Evolutionary conservation across 2,888 invertebrate species (phyloP).

Genomic region (Tipula unca): DNA sequence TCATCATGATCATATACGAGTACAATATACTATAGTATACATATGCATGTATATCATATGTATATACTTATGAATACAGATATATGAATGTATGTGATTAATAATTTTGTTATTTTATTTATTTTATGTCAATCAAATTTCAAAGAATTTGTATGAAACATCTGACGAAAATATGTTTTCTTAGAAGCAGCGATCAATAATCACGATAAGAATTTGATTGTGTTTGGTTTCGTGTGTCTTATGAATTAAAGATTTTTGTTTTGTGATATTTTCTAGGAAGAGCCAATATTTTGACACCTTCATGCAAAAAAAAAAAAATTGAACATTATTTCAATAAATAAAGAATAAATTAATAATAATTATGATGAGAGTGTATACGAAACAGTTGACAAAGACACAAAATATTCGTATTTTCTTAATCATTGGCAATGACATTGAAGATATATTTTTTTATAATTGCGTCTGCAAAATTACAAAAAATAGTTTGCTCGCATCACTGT

Average conservation of each 20-base stretch:
- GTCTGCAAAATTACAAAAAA: not conserved
- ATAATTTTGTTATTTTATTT: not conserved
- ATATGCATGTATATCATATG: not conserved
- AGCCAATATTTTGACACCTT: not conserved
- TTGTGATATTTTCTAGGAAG: not conserved
- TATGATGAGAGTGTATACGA: not conserved
- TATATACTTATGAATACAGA: not conserved
- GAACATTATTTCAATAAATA: not conserved
- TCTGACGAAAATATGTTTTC: conserved; percentile 14
- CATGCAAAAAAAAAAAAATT: not conserved
- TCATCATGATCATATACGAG: conserved; percentile 1
- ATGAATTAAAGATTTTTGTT: not conserved
- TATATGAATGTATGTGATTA: not conserved
- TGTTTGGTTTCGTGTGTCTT: not conserved
- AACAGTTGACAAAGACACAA: not conserved
- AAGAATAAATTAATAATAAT: not conserved
- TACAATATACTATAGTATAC: not conserved
- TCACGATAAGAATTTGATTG: not conserved
- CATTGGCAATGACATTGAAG: not conserved
- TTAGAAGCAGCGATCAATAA: not conserved
- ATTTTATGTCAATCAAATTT: not conserved
- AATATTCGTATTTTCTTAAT: not conserved
- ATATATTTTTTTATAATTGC: not conserved
- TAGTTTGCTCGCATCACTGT: not conserved
- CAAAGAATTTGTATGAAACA: conserved; percentile 1